Evolutionary conservation across 2,113 vertebrate species (phyloP).

Genomic region (Catharus fuscescens): DNA sequence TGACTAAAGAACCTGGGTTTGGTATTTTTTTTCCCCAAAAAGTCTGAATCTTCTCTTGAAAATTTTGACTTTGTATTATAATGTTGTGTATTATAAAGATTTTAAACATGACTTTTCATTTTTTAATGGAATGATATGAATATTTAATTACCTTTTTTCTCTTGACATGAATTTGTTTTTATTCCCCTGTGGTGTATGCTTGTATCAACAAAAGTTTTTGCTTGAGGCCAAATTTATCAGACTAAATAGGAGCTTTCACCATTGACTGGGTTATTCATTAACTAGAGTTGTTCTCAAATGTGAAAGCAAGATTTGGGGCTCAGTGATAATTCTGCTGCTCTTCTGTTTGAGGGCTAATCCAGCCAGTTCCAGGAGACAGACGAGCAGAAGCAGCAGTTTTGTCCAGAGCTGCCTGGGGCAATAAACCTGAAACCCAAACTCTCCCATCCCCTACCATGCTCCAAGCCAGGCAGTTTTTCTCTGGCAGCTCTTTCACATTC

Average conservation of each 20-base stretch:
- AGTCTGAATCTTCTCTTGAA: background rate
- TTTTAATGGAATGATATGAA: background rate
- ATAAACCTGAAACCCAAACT: background rate
- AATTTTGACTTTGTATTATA: background rate
- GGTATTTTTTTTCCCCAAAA: accelerated
- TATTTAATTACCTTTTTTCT: background rate
- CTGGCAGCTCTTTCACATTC: background rate
- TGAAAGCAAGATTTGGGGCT: background rate
- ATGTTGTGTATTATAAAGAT: background rate
- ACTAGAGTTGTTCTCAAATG: background rate
- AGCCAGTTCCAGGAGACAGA: background rate
- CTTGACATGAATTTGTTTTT: background rate
- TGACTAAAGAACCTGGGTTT: background rate
- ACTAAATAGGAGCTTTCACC: background rate
- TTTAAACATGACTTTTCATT: background rate
- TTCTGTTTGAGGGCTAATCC: background rate
- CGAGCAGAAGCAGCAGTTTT: background rate
- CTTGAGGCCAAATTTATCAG: slow-evolving; percentile 21
- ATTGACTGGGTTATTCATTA: slow-evolving; percentile 10
- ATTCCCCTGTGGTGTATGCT: background rate
- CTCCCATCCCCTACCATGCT: background rate
- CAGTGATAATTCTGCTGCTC: background rate
- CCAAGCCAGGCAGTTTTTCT: background rate
- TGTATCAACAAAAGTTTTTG: background rate
- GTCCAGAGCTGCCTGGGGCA: background rate